Conservation (phyloP, 2,113 vertebrate species). For the Sphyrna mokarran region DNA sequence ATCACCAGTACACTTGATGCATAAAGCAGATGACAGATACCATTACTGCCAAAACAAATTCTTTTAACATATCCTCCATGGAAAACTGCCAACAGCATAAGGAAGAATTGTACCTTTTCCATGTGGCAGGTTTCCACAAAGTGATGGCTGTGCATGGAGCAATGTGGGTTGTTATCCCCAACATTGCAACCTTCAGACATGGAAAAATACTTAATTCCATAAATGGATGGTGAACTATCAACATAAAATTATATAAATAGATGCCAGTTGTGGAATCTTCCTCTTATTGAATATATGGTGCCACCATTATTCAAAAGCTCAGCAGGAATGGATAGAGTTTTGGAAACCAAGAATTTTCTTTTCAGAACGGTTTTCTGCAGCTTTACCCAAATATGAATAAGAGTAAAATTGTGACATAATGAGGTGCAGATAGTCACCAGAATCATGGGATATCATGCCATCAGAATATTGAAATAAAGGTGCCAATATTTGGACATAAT, state of each 20-base stretch:
- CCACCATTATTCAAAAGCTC: neutral
- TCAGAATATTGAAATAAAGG: neutral
- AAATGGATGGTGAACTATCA: neutral
- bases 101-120: neutral
- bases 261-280: neutral
- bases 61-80: neutral
- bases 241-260: neutral
- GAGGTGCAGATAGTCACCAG: neutral
- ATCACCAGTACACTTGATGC: too few relatives aligned
- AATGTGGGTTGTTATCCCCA: neutral
- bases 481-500: neutral
- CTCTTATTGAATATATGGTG: neutral
- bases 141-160: too few relatives aligned
- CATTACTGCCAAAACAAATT: neutral
- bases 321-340: neutral
- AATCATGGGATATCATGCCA: neutral
- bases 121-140: neutral
- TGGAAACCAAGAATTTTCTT: neutral
- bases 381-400: neutral
- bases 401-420: neutral
- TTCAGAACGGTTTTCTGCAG: neutral
- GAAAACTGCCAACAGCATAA: neutral
- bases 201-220: neutral
- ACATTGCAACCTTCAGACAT: neutral
- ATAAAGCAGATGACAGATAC: too few relatives aligned